Evolutionary conservation across 2,113 vertebrate species (phyloP), one percentile per base, ranked within the genome.

Genomic region (Saguinus imperator): DNA sequence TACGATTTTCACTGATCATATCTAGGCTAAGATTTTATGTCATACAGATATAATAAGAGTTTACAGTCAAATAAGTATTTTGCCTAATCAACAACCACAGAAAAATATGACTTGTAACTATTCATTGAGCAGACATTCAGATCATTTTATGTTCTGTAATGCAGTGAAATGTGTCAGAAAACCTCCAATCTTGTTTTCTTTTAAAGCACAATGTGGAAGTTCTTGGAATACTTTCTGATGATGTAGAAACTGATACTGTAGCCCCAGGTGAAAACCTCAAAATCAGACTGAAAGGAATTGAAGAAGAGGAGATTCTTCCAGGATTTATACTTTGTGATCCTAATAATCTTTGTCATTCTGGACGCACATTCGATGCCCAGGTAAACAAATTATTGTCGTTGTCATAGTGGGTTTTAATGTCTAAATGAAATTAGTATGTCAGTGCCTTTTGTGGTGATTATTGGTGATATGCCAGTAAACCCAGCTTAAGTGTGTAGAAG

Each of bases 291-390:
- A 99, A 99, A 98, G 99, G 99, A 98, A 99, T 99, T 72, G 99
- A 99, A 98, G 99, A 99, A 81, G 99, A 99, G 61, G 99, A 99
- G 98, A 99, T 99, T 91, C 99, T 99, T 64, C 99, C 99, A 32
- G 99, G 99, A 87, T 99, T 99, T 98, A 99, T 99, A 98, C 99
- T 99, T 92, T 99, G 99, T 97, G 99, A 99, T 97, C 99, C 99
- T 23, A 99, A 99, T 98, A 99, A 99, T 98, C 99, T 99, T 82
- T 99, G 99, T 99, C 99, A 99, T 99, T 99, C 99, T 61, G 99
- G 99, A 72, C 99, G 99, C 96, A 99, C 99, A 0, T 99, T 99
- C 95, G 99, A 99, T 96, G 99, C 99, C 94, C 99, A 99, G 99
- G 99, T 99, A 97, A 96, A 76, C 70, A 32, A 64, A 43, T 89